These are phyloP conservation scores for Halictus quadricinctus DNA, from an alignment of 2,888 invertebrate species.

Conservation along the genomic window DNA sequence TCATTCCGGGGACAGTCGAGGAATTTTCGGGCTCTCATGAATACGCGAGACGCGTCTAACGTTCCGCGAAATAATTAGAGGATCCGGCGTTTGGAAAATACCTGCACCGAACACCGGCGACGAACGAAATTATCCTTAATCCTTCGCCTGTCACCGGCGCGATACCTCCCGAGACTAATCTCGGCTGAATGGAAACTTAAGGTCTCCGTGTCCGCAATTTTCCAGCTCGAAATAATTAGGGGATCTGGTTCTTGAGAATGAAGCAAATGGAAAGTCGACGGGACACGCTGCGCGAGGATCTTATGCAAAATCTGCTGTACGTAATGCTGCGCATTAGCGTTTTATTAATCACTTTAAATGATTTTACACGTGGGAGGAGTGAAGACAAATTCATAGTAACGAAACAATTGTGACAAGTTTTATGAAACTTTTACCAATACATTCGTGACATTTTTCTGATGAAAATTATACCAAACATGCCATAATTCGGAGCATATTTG, in stretches of 20 bases:
- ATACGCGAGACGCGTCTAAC: neutral
- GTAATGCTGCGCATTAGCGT: neutral
- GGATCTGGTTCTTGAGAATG: neutral
- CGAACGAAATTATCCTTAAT: conserved; percentile 14
- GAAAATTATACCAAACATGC: too few relatives aligned
- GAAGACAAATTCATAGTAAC: neutral
- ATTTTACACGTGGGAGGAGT: neutral
- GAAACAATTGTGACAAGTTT: too few relatives aligned
- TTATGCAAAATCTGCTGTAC: neutral
- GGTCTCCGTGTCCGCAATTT: neutral
- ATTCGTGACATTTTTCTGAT: neutral
- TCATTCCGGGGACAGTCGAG: neutral
- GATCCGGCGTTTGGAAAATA: neutral
- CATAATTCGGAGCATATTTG: neutral
- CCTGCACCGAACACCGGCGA: neutral
- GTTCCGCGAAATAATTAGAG: neutral
- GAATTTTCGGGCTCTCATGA: neutral
- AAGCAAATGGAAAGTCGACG: neutral
- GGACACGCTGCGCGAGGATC: neutral
- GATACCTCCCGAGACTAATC: neutral
- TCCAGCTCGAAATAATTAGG: conserved; percentile 14
- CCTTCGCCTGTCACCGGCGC: conserved; percentile 3
- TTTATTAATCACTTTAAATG: neutral
- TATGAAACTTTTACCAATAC: neutral
- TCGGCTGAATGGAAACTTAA: conserved; percentile 5